phyloP scores from a whole-genome alignment of 2,888 invertebrate species.

The Amblyjoppa proteus region DNA sequence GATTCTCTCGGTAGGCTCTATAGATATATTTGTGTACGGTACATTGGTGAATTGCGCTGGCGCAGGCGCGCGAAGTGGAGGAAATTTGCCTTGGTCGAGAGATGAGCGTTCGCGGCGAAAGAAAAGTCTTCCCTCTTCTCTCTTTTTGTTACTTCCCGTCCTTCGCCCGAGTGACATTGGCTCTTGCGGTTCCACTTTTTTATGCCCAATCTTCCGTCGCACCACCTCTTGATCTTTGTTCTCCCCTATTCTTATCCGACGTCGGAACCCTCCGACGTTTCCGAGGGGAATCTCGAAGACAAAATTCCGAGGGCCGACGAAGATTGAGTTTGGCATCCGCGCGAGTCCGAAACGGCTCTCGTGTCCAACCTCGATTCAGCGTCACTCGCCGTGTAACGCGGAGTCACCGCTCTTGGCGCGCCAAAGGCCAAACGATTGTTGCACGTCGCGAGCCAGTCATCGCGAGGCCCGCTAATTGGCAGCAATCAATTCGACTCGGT shows the following conservation, averaged over 20 bases:
- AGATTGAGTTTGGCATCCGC: constrained; percentile 6
- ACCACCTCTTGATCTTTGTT: background rate
- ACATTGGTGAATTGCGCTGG: background rate
- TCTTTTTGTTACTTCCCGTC: background rate
- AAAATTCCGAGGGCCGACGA: background rate
- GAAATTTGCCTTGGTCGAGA: background rate
- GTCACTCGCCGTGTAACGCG: background rate
- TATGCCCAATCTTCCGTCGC: background rate
- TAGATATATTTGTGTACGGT: background rate
- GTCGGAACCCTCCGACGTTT: background rate
- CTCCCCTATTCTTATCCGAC: background rate
- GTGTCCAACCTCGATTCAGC: constrained; percentile 13
- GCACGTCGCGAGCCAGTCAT: background rate
- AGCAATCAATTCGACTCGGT: constrained; percentile 10
- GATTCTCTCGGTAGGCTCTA: background rate
- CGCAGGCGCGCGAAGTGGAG: background rate
- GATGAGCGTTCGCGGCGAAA: background rate
- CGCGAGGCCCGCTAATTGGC: background rate
- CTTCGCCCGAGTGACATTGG: background rate
- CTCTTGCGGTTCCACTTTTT: background rate
- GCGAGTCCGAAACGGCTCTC: constrained; percentile 11
- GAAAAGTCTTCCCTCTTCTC: background rate
- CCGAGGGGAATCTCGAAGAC: background rate
- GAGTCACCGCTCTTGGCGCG: constrained; percentile 6
- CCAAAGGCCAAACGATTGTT: constrained; percentile 19